These are phyloP conservation scores for Tupaia tana DNA, from an alignment of 2,113 vertebrate genomes.

Conservation along the genomic window DNA sequence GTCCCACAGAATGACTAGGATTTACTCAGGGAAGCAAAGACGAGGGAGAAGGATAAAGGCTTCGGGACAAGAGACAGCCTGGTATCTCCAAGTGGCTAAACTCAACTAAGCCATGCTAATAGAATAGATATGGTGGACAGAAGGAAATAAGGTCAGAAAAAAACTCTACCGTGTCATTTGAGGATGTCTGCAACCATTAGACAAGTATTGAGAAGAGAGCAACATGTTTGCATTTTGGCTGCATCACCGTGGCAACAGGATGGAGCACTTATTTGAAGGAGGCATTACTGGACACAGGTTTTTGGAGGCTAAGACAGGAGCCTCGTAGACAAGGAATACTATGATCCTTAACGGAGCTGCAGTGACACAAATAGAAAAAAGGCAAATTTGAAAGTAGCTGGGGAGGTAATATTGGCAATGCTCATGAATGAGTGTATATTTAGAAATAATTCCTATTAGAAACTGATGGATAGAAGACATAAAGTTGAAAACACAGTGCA, in stretches of 20 bases:
- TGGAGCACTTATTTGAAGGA: not conserved
- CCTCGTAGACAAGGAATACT: not conserved
- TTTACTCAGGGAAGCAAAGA: not conserved
- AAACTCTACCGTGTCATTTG: not conserved
- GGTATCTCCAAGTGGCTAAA: not conserved
- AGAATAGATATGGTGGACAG: accelerated
- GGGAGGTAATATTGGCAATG: not conserved
- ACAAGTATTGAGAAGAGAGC: not conserved
- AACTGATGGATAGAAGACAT: not conserved
- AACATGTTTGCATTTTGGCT: not conserved
- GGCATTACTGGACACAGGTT: not conserved
- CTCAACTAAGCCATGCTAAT: accelerated
- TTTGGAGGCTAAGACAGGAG: not conserved
- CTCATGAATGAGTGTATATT: not conserved
- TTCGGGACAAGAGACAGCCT: not conserved
- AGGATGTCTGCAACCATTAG: too few relatives aligned
- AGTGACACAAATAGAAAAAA: not conserved
- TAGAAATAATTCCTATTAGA: not conserved
- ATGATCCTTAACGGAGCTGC: not conserved
- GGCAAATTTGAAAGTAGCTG: not conserved
- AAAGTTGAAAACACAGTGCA: not conserved
- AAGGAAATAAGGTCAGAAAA: not conserved
- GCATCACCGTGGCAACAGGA: not conserved
- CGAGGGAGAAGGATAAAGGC: accelerated
- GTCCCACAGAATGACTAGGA: not conserved